Evolutionary conservation across 2,797 vertebrate species (phyloP).

Genomic region (Chelon auratus): DNA sequence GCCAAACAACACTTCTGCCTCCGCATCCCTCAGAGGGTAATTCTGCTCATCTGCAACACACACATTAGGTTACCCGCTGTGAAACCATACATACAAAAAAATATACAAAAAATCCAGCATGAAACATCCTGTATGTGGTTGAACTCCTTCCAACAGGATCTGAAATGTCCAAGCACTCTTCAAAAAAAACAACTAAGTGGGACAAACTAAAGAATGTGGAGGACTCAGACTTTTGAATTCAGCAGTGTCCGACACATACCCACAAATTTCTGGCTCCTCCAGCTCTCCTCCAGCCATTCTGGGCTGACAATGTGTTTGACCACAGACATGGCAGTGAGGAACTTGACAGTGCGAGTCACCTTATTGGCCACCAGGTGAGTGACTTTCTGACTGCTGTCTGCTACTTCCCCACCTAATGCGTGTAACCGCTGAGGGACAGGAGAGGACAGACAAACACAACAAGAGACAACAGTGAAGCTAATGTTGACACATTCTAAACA

Average conservation of each 20-base stretch:
- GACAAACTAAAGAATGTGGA: too few species aligned
- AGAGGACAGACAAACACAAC: too few species aligned
- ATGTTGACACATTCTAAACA: neutral
- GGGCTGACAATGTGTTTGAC: constrained; percentile 94
- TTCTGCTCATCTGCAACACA: constrained; percentile 90
- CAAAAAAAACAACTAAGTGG: neutral
- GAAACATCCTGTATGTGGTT: too few species aligned
- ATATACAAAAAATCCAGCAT: neutral
- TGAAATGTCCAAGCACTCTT: neutral
- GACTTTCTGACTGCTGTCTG: constrained; percentile 90
- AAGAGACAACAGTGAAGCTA: neutral
- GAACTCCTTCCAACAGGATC: too few species aligned
- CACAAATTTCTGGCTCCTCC: constrained; percentile 93
- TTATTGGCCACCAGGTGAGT: constrained; percentile 94
- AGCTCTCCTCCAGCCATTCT: constrained; percentile 97
- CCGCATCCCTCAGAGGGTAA: constrained; percentile 91
- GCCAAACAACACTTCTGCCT: constrained; percentile 95
- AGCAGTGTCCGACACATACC: constrained; percentile 80
- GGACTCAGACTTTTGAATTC: too few species aligned
- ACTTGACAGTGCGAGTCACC: constrained; percentile 96
- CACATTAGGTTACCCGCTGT: neutral
- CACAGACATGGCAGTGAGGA: constrained; percentile 94
- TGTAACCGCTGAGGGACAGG: constrained; percentile 89
- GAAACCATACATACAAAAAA: neutral
- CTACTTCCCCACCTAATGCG: constrained; percentile 93